phyloP scores from a whole-genome alignment of 2,797 vertebrate genomes.

The Chanos chanos region DNA sequence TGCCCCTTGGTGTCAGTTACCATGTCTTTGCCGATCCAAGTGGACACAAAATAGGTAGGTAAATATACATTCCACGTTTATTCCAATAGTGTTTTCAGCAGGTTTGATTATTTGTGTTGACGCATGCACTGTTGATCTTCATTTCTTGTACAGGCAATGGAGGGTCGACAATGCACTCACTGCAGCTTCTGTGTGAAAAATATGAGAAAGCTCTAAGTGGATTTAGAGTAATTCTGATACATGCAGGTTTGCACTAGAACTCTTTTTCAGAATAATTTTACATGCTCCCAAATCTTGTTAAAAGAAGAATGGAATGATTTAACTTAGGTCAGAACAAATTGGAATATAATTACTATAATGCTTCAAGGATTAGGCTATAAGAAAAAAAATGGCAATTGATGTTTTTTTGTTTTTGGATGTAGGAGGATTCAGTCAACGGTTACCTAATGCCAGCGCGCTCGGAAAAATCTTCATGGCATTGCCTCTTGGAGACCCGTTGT shows the following conservation, averaged over 20 bases:
- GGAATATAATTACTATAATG: too few species aligned
- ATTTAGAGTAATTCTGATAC: slow-evolving; percentile 83
- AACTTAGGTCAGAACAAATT: too few species aligned
- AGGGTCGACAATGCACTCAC: slow-evolving; percentile 84
- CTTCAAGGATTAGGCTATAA: too few species aligned
- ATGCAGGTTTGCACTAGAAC: slow-evolving; percentile 77
- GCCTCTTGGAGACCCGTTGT: slow-evolving; percentile 82
- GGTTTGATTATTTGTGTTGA: background rate
- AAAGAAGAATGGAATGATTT: too few species aligned
- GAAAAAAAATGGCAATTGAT: background rate
- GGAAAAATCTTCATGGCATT: slow-evolving; percentile 93
- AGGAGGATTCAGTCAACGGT: slow-evolving; percentile 94
- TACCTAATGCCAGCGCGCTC: slow-evolving; percentile 87
- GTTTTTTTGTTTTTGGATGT: background rate
- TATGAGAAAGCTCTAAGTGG: slow-evolving; percentile 75
- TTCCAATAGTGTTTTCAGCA: background rate
- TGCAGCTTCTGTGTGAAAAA: slow-evolving; percentile 72
- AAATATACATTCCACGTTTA: background rate
- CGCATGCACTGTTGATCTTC: background rate
- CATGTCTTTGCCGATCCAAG: slow-evolving; percentile 82
- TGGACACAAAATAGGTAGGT: slow-evolving; percentile 82
- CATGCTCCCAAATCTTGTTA: too few species aligned
- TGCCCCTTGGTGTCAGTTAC: slow-evolving; percentile 79
- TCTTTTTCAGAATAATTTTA: background rate
- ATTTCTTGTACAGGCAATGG: slow-evolving; percentile 81